Conservation (phyloP, 2,797 vertebrate genomes). For the Thaleichthys pacificus region DNA sequence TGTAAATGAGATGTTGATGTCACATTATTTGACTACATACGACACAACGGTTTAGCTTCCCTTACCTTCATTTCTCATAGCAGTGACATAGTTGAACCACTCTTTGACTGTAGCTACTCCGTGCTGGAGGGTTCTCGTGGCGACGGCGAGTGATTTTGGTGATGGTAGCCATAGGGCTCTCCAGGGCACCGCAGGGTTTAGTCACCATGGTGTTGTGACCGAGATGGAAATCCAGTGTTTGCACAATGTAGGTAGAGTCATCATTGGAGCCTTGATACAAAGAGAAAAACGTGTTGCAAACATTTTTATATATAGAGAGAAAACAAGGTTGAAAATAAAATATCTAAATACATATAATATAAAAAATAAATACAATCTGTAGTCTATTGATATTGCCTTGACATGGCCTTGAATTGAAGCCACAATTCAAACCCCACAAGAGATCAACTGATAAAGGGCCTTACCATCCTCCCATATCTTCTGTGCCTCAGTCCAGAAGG, state of each 20-base stretch:
- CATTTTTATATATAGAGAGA: not conserved
- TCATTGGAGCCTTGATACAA: slow-evolving; percentile 84
- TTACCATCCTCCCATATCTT: slow-evolving; percentile 98
- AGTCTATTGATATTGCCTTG: no score
- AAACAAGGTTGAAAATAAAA: no score
- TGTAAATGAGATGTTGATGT: no score
- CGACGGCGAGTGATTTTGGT: slow-evolving; percentile 95
- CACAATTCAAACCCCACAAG: no score
- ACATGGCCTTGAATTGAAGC: no score
- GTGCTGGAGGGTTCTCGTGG: slow-evolving; percentile 95
- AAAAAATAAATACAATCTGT: no score
- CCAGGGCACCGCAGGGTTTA: slow-evolving; percentile 94
- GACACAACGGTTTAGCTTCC: slow-evolving; percentile 6
- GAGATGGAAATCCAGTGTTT: slow-evolving; percentile 96
- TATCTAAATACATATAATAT: no score
- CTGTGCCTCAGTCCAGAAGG: slow-evolving; percentile 99
- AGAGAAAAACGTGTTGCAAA: slow-evolving; percentile 3
- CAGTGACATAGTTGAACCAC: slow-evolving; percentile 98
- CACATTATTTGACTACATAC: no score
- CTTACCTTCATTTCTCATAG: slow-evolving; percentile 95
- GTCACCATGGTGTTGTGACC: slow-evolving; percentile 99
- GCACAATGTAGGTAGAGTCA: slow-evolving; percentile 95
- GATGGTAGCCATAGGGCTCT: slow-evolving; percentile 98
- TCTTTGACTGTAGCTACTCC: slow-evolving; percentile 97
- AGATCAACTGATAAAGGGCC: not conserved